Evolutionary conservation across 2,113 vertebrate genomes (phyloP), one percentile per base, ranked within the genome.

Genomic region (Hippocampus guttulatus): DNA sequence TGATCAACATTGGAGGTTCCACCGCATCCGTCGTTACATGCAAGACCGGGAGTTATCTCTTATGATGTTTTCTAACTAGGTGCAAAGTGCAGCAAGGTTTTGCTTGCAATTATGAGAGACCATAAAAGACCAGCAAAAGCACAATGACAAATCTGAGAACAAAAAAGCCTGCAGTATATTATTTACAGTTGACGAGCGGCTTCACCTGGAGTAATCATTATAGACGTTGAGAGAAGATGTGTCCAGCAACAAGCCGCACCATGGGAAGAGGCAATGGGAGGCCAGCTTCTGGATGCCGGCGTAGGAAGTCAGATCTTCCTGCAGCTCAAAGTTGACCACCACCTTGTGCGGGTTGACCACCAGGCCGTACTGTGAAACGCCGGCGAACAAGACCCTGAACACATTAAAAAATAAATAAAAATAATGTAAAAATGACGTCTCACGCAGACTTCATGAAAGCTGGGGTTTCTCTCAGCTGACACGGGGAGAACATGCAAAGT

Each of bases 221-320:
- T 86, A 91, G 68, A 96, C 89, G 15, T 97, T 93, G 47, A 98
- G 91, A 0, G 91, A 91, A 75, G 77, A 80, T 0, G 93, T 93
- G 89, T 98, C 91, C 62, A 99, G 75, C 77, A 96, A 88, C 3
- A 99, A 82, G 4, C 97, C 97, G 21, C 97, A 99, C 96, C 97
- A 99, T 0, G 94, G 94, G 73, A 98, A 93, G 65, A 95, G 78
- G 82, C 84, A 92, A 79, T 67, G 84, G 16, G 82, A 74, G 0
- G 95, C 92, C 62, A 96, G 85, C 69, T 92, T 87, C 0, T 80
- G 83, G 12, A 93, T 90, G 3, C 41, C 79, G 0, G 80, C 52
- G 23, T 69, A 75, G 8, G 66, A 30, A 8, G 23, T 78, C 9
- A 70, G 62, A 63, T 71, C 61, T 5, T 72, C 83, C 1, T 85